phyloP scores from a whole-genome alignment of 2,113 vertebrate species.

The Cheilinus undulatus region DNA sequence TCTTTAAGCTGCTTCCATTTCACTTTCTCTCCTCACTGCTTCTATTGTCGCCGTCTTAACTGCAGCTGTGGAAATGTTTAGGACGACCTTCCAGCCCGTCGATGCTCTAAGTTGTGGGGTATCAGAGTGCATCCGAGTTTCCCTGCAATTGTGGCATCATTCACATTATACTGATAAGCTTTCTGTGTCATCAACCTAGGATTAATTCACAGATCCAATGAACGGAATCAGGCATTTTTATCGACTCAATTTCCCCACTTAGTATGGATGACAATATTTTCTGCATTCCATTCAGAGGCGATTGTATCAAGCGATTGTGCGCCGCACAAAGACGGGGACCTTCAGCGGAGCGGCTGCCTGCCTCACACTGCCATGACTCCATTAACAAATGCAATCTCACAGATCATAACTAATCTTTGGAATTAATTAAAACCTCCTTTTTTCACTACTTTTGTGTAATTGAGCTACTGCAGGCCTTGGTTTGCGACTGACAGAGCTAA shows the following conservation, averaged over 20 bases:
- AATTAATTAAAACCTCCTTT: slow-evolving; percentile 63
- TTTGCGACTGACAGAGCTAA: slow-evolving; percentile 62
- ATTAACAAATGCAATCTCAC: slow-evolving; percentile 68
- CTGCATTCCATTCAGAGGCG: slow-evolving; percentile 4
- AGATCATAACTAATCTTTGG: slow-evolving; percentile 71
- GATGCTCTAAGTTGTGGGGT: too few relatives aligned
- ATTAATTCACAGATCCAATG: slow-evolving; percentile 10
- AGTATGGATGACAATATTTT: neutral
- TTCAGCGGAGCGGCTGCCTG: slow-evolving; percentile 9
- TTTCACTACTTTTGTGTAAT: slow-evolving; percentile 35
- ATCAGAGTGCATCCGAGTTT: neutral
- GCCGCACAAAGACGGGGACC: slow-evolving; percentile 9
- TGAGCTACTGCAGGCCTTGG: slow-evolving; percentile 16
- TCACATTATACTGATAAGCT: neutral
- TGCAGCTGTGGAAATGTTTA: too few relatives aligned
- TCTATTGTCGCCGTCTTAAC: too few relatives aligned
- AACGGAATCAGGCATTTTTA: slow-evolving; percentile 20
- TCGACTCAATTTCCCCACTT: slow-evolving; percentile 11
- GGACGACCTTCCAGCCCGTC: too few relatives aligned
- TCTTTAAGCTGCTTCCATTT: too few relatives aligned
- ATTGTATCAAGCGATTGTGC: slow-evolving; percentile 6
- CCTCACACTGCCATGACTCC: slow-evolving; percentile 46
- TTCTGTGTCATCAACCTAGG: neutral
- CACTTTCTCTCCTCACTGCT: neutral
- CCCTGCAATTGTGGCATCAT: neutral